Percentiles rank a stretch among this genome's conserved stretches.
Evolutionary conservation across 2,888 invertebrate species (phyloP).

Genomic region (Oligia fasciuncula): DNA sequence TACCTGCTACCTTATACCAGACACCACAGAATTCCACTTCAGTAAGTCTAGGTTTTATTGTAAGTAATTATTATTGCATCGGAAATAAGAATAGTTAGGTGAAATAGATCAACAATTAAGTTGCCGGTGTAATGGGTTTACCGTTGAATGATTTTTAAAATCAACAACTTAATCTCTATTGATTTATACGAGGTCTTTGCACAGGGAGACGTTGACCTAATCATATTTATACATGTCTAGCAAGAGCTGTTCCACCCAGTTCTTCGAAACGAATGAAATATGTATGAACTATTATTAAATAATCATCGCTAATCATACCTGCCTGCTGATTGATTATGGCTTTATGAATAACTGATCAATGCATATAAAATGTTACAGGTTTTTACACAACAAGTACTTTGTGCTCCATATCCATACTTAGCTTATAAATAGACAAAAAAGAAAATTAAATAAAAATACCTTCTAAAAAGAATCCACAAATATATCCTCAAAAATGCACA

Average conservation of each 20-base stretch:
- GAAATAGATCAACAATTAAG: conserved; percentile 25
- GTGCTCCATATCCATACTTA: conserved; percentile 9
- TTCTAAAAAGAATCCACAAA: conserved; percentile 79
- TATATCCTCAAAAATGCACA: conserved; percentile 77
- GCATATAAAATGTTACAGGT: conserved; percentile 32
- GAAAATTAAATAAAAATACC: conserved; percentile 56
- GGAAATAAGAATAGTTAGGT: conserved; percentile 16
- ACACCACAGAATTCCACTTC: too few species aligned
- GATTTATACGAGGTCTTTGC: conserved; percentile 36
- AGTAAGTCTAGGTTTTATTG: not conserved
- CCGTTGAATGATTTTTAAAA: conserved; percentile 17
- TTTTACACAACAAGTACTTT: conserved; percentile 25
- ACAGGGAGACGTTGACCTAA: conserved; percentile 33
- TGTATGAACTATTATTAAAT: conserved; percentile 47
- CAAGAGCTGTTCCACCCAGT: conserved; percentile 16
- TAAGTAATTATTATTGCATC: conserved; percentile 2
- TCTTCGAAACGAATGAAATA: conserved; percentile 52
- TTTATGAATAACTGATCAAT: conserved; percentile 39
- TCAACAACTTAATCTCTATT: conserved; percentile 3
- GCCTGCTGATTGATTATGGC: conserved; percentile 41
- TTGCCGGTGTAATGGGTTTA: conserved; percentile 12
- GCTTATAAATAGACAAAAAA: not conserved
- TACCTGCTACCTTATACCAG: too few species aligned
- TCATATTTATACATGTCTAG: conserved; percentile 11
- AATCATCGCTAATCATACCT: conserved; percentile 41